Percentiles rank a stretch among this genome's conserved stretches.
phyloP scores from a whole-genome alignment of 2,888 invertebrate genomes.

The Monopis laevigella region DNA sequence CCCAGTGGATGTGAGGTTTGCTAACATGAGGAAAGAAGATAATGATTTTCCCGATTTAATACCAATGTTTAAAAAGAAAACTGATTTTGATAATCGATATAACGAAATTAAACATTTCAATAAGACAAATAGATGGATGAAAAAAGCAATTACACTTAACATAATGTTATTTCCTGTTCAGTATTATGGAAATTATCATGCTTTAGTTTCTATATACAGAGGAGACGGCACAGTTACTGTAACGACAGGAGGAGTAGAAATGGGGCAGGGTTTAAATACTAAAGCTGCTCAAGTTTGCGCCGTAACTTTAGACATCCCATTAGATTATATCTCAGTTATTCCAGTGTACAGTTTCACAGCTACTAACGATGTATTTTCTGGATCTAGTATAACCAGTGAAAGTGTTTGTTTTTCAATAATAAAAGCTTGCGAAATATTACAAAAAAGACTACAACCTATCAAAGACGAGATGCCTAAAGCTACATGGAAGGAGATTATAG shows the following conservation, averaged over 20 bases:
- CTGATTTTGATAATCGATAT: constrained; percentile 63
- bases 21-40: constrained; percentile 59
- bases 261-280: constrained; percentile 84
- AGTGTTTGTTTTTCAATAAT: constrained; percentile 63
- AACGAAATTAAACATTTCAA: constrained; percentile 66
- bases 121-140: constrained; percentile 77
- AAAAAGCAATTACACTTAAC: constrained; percentile 71
- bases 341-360: constrained; percentile 65
- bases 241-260: constrained; percentile 74
- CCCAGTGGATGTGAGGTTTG: constrained; percentile 62
- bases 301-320: constrained; percentile 73
- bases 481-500: constrained; percentile 68
- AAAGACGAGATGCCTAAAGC: constrained; percentile 51
- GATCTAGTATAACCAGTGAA: constrained; percentile 75
- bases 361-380: constrained; percentile 71
- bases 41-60: constrained; percentile 61
- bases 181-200: constrained; percentile 65
- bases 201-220: constrained; percentile 72
- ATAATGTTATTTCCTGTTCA: constrained; percentile 73
- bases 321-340: constrained; percentile 69
- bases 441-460: constrained; percentile 65
- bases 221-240: constrained; percentile 76
- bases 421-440: constrained; percentile 68
- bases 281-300: constrained; percentile 83
- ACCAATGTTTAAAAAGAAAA: constrained; percentile 55